Percentiles rank a stretch among this genome's conserved stretches.
Conservation (phyloP, 2,797 vertebrate species). For the Catamblyrhynchus diadema region DNA sequence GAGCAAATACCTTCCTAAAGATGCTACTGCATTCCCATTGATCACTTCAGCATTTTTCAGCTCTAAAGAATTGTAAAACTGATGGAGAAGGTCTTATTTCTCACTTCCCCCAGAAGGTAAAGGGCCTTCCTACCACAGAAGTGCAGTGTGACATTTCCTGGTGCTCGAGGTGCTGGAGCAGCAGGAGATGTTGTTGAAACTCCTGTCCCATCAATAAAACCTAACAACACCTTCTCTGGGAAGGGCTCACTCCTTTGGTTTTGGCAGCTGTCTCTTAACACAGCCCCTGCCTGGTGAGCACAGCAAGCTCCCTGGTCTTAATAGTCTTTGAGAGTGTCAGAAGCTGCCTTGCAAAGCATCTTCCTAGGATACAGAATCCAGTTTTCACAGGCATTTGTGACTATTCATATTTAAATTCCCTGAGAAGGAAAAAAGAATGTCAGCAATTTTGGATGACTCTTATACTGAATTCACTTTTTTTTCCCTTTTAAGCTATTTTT, state of each 20-base stretch:
- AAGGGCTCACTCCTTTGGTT: not conserved
- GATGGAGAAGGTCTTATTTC: not conserved
- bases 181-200: not conserved
- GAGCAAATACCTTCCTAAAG: not conserved
- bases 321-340: not conserved
- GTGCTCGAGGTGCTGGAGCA: not conserved
- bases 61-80: not conserved
- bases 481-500: not conserved
- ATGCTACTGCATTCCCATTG: not conserved
- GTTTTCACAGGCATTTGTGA: not conserved
- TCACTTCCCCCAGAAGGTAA: not conserved
- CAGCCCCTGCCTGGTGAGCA: not conserved
- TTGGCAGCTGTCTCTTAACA: not conserved
- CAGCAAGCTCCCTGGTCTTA: not conserved
- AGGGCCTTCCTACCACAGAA: not conserved
- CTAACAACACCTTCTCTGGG: not conserved
- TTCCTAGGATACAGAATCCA: not conserved
- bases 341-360: not conserved
- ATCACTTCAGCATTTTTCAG: not conserved
- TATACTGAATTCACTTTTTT: not conserved
- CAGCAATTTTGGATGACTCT: not conserved
- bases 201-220: not conserved
- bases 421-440: not conserved
- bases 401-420: not conserved
- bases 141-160: rapidly evolving